Percentiles rank a stretch among this genome's conserved stretches.
Evolutionary conservation across 2,888 invertebrate species (phyloP).

Genomic region (Acanthosoma haemorrhoidale): DNA sequence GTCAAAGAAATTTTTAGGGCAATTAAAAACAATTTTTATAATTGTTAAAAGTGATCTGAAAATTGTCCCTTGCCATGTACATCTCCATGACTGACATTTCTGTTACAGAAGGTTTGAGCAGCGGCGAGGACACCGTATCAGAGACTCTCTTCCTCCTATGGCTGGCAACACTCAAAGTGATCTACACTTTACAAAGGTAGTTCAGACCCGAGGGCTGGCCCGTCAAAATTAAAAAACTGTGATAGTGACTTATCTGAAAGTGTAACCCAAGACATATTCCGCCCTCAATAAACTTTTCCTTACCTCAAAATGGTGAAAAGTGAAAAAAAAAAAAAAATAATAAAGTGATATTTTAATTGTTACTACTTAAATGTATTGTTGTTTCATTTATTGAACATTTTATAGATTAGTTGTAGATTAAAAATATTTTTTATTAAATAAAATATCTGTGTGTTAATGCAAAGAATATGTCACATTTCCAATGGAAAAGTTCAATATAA

Average conservation of each 20-base stretch:
- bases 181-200: not conserved
- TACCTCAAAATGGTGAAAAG: not conserved
- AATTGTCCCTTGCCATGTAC: too few relatives aligned
- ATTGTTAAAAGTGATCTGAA: too few relatives aligned
- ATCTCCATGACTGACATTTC: too few relatives aligned
- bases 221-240: slow-evolving; percentile 2
- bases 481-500: too few relatives aligned
- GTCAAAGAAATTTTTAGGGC: too few relatives aligned
- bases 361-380: not conserved
- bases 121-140: not conserved
- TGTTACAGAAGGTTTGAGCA: not conserved
- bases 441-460: not conserved
- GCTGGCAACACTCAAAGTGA: not conserved
- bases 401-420: not conserved
- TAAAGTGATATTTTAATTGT: not conserved
- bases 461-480: not conserved
- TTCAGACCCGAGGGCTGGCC: not conserved
- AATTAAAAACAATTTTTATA: too few relatives aligned
- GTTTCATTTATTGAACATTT: not conserved
- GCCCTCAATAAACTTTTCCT: too few relatives aligned
- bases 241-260: not conserved
- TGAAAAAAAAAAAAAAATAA: too few relatives aligned
- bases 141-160: not conserved
- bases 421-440: not conserved
- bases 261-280: not conserved